Evolutionary conservation across 2,113 vertebrate genomes (phyloP).

Genomic region (Dolichotis patagonum): DNA sequence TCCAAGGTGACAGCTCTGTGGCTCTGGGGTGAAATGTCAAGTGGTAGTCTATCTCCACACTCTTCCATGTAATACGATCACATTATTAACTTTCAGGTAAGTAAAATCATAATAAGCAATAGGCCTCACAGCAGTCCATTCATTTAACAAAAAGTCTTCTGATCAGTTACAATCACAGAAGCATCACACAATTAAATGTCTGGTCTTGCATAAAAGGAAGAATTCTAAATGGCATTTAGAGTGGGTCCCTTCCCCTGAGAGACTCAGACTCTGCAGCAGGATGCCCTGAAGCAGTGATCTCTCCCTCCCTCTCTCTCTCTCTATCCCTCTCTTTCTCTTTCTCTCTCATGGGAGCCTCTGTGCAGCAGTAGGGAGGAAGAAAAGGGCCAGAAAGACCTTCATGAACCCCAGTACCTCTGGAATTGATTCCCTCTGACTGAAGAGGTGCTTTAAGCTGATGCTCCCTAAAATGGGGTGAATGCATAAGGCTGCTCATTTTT

Average conservation of each 20-base stretch:
- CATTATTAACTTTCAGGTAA: slow-evolving; percentile 14
- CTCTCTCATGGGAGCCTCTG: too few relatives aligned
- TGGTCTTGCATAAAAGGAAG: neutral
- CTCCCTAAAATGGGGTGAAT: neutral
- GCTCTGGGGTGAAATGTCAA: neutral
- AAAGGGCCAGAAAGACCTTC: neutral
- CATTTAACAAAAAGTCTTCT: neutral
- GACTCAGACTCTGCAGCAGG: neutral
- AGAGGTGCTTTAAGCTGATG: neutral
- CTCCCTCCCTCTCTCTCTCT: too few relatives aligned
- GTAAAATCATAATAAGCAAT: neutral
- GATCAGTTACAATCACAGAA: neutral
- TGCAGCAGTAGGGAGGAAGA: neutral
- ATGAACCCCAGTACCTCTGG: neutral
- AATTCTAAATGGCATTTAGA: neutral
- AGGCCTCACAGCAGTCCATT: neutral
- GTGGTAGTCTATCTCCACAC: neutral
- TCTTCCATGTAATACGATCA: neutral
- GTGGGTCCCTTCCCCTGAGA: neutral
- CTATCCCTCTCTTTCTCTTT: neutral
- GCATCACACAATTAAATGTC: neutral
- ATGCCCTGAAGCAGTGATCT: neutral
- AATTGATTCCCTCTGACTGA: neutral
- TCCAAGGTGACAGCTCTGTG: neutral
- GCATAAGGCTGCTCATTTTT: neutral